A percentile compares a stretch with the other conserved stretches of the same genome.
phyloP scores from a whole-genome alignment of 1,140 invertebrate species.

The Thaumatotibia leucotreta region DNA sequence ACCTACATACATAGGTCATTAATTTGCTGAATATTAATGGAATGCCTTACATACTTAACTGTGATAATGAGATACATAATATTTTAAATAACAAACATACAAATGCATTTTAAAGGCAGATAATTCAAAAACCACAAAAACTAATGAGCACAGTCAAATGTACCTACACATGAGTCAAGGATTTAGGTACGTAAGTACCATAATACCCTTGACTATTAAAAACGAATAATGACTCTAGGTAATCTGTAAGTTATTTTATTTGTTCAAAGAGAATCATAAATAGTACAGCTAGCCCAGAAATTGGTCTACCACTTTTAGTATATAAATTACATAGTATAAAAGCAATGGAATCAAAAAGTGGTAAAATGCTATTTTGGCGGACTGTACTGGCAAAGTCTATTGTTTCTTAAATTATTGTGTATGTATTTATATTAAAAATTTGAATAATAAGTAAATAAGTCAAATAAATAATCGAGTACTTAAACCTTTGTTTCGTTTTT shows the following conservation, averaged over 20 bases:
- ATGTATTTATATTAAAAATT: neutral
- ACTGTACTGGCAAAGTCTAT: neutral
- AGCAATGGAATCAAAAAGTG: no score
- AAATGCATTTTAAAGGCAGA: neutral
- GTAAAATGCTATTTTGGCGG: no score
- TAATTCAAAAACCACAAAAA: neutral
- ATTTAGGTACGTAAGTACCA: neutral
- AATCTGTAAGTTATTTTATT: neutral
- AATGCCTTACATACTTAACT: no score
- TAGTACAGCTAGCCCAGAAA: no score
- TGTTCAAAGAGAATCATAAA: no score
- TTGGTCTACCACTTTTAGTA: no score
- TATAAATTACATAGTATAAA: no score
- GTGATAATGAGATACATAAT: no score
- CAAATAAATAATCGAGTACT: neutral
- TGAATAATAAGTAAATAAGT: neutral
- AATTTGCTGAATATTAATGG: no score
- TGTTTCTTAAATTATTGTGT: neutral
- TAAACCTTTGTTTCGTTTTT: neutral
- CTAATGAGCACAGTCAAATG: neutral
- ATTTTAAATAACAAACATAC: no score
- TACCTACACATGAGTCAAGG: neutral
- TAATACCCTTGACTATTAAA: neutral
- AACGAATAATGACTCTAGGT: neutral
- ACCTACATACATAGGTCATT: no score